Conservation (phyloP, 2,797 vertebrate genomes). For the Miichthys miiuy region DNA sequence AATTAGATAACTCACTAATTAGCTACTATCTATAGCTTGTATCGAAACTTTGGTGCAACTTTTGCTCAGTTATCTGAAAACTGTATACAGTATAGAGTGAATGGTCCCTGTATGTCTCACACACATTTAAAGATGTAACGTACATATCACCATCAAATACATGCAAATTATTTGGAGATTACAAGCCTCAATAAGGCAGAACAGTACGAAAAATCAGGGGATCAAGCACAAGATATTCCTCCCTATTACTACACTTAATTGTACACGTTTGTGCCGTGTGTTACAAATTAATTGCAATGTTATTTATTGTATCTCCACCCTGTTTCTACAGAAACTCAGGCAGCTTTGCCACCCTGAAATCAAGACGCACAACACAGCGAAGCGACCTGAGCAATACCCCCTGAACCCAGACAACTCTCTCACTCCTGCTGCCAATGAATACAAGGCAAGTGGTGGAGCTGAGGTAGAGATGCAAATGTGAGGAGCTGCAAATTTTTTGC, state of each 20-base stretch:
- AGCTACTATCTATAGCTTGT: too few species aligned
- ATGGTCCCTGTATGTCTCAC: too few species aligned
- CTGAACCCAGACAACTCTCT: slow-evolving; percentile 68
- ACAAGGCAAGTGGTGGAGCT: slow-evolving; percentile 60
- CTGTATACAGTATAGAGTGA: too few species aligned
- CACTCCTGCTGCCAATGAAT: slow-evolving; percentile 46
- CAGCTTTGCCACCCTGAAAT: slow-evolving; percentile 74
- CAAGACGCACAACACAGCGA: slow-evolving; percentile 47
- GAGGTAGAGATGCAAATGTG: slow-evolving; percentile 75
- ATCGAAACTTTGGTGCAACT: too few species aligned
- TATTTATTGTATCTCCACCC: neutral
- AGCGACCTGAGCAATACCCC: slow-evolving; percentile 73
- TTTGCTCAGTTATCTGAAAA: too few species aligned
- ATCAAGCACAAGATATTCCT: slow-evolving; percentile 1
- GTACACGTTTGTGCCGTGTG: neutral
- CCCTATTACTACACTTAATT: neutral
- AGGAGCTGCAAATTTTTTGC: slow-evolving; percentile 36
- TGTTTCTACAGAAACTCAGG: slow-evolving; percentile 70
- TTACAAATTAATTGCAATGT: neutral
- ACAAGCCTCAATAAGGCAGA: too few species aligned
- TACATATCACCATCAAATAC: too few species aligned
- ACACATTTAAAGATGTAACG: too few species aligned
- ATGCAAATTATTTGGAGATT: too few species aligned
- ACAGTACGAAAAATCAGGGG: neutral
- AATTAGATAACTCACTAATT: too few species aligned